Percentiles rank a stretch among this genome's conserved stretches.
Conservation (phyloP, 2,797 vertebrate species). For the Hoplostethus mediterraneus region DNA sequence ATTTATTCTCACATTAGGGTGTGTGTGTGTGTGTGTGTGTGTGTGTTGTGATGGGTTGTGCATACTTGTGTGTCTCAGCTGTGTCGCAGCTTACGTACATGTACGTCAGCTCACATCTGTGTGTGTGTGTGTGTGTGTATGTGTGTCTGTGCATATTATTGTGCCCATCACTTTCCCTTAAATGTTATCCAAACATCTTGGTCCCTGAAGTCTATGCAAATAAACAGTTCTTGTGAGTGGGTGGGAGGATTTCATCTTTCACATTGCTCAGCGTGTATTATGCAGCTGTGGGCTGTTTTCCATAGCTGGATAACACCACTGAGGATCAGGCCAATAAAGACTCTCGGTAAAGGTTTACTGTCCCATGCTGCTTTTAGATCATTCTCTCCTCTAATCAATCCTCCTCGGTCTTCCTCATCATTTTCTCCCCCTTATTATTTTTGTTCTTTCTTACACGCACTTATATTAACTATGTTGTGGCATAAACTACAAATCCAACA, state of each 20-base stretch:
- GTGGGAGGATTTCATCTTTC: conserved; percentile 71
- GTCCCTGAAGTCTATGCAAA: conserved; percentile 51
- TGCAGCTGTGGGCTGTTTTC: conserved; percentile 68
- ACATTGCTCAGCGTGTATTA: conserved; percentile 68
- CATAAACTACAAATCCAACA: not conserved
- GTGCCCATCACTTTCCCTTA: conserved; percentile 31
- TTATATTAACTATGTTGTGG: no score
- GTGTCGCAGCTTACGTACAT: conserved; percentile 16
- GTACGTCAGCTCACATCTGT: conserved; percentile 29
- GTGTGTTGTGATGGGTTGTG: conserved; percentile 1
- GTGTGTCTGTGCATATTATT: conserved; percentile 7
- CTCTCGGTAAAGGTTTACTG: conserved; percentile 31
- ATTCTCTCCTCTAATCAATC: conserved; percentile 9
- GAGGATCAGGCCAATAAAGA: conserved; percentile 51
- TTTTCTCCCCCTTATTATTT: no score
- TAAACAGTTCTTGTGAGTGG: conserved; percentile 59
- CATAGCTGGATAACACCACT: conserved; percentile 54
- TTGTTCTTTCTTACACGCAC: no score
- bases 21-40: conserved; percentile 25
- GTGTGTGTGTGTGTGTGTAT: not conserved
- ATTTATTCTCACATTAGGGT: conserved; percentile 61
- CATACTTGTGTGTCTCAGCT: conserved; percentile 42
- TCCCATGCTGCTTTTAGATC: conserved; percentile 16
- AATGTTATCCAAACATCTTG: conserved; percentile 24
- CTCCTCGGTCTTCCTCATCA: not conserved